A percentile compares a stretch with the other conserved stretches of the same genome.
phyloP scores from a whole-genome alignment of 1,140 invertebrate species.

The Plodia interpunctella region DNA sequence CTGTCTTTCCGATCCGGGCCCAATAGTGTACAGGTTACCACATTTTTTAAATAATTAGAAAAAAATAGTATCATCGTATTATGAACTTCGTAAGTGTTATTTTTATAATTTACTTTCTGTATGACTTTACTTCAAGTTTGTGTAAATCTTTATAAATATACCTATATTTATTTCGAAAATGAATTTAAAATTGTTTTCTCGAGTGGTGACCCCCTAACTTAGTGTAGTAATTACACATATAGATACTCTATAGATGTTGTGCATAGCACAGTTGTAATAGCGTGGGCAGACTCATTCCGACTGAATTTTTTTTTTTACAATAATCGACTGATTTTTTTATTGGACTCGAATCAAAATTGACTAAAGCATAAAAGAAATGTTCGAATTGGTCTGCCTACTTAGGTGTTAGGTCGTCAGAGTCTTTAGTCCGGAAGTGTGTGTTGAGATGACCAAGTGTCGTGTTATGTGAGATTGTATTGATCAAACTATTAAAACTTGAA shows the following conservation, averaged over 20 bases:
- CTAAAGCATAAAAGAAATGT: slow-evolving; percentile 19
- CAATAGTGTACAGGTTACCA: not conserved
- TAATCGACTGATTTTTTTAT: slow-evolving; percentile 52
- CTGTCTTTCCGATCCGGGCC: not conserved
- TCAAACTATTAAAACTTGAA: too few relatives aligned
- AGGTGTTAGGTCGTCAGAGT: slow-evolving; percentile 29
- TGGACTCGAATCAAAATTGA: slow-evolving; percentile 49
- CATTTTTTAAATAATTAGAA: not conserved
- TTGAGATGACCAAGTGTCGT: too few relatives aligned
- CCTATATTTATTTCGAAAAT: too few relatives aligned
- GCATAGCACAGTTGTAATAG: slow-evolving; percentile 42
- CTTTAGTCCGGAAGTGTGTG: too few relatives aligned
- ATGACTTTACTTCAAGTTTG: too few relatives aligned
- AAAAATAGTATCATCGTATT: too few relatives aligned
- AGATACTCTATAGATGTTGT: slow-evolving; percentile 38
- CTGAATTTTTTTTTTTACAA: slow-evolving; percentile 25
- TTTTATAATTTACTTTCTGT: too few relatives aligned
- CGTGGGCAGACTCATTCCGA: slow-evolving; percentile 52
- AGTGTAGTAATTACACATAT: slow-evolving; percentile 26
- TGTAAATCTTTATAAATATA: too few relatives aligned
- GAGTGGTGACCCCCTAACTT: not conserved
- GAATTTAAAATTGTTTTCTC: not conserved
- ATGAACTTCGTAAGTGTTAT: too few relatives aligned
- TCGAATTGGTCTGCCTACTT: slow-evolving; percentile 50
- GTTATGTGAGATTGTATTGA: too few relatives aligned